Evolutionary conservation across 1,140 invertebrate genomes (phyloP).

Genomic region (Pseudomyrmex dendroicus): DNA sequence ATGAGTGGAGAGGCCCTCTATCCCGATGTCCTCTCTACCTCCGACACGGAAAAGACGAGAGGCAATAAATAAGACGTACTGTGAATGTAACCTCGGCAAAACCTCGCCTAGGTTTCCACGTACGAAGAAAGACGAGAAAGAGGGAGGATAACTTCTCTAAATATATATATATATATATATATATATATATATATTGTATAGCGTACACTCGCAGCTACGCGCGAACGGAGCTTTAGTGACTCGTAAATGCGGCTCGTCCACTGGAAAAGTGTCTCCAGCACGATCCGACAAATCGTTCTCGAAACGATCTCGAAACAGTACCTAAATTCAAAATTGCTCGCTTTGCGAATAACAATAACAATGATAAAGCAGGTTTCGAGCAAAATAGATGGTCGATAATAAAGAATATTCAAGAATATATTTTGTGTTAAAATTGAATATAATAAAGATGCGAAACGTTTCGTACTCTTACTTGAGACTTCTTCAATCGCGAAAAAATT

Average conservation of each 20-base stretch:
- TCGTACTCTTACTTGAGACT: too few species aligned
- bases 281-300: conserved; percentile 9
- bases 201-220: background rate
- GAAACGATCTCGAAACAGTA: background rate
- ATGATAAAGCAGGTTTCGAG: background rate
- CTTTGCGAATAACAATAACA: background rate
- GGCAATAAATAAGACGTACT: conserved; percentile 72
- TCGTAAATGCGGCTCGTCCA: conserved; percentile 51
- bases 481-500: too few species aligned
- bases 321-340: background rate
- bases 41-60: conserved; percentile 43
- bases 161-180: conserved; percentile 2
- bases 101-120: conserved; percentile 45
- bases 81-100: conserved; percentile 55
- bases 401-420: too few species aligned
- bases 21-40: conserved; percentile 38
- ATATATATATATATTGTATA: background rate
- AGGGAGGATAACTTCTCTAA: conserved; percentile 29
- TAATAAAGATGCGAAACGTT: too few species aligned
- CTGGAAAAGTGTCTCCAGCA: conserved; percentile 34
- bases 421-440: too few species aligned
- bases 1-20: conserved; percentile 32
- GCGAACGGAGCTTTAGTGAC: conserved; percentile 34
- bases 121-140: background rate
- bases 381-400: too few species aligned